Conservation (phyloP, 2,113 vertebrate genomes). For the Hypomesus transpacificus region DNA sequence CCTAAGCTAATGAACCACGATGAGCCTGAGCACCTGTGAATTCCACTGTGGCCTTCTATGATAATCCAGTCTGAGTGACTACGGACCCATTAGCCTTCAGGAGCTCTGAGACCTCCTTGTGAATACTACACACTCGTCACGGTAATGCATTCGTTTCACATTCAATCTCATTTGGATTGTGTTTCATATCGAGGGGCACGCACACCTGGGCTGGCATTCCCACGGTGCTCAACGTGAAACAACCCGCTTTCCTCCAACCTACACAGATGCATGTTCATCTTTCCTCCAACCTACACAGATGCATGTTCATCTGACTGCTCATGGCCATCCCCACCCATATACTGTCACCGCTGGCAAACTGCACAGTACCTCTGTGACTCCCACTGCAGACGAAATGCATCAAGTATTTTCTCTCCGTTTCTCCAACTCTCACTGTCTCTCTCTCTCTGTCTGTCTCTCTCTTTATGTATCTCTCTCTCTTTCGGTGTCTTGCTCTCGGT, state of each 20-base stretch:
- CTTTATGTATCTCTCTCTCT: not conserved
- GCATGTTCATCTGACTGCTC: constrained; percentile 29
- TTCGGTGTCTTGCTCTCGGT: not conserved
- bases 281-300: too few species aligned
- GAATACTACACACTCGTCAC: not conserved
- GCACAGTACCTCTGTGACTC: constrained; percentile 32
- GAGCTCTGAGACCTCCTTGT: not conserved
- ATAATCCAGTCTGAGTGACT: not conserved
- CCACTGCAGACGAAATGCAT: not conserved
- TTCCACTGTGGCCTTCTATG: constrained; percentile 36
- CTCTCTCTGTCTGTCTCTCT: not conserved
- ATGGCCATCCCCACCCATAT: constrained; percentile 34
- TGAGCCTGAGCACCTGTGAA: constrained; percentile 25
- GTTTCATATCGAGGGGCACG: constrained; percentile 8
- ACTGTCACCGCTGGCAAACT: constrained; percentile 29
- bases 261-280: constrained; percentile 27
- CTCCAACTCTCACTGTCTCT: not conserved
- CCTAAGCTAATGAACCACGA: constrained; percentile 33
- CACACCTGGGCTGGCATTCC: constrained; percentile 33
- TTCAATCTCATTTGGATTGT: constrained; percentile 6
- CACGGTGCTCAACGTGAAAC: constrained; percentile 5
- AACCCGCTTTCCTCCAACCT: constrained; percentile 11
- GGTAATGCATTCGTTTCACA: not conserved
- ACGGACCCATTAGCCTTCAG: constrained; percentile 1
- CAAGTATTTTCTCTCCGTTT: not conserved